These are phyloP conservation scores for Bos javanicus DNA, from an alignment of 2,113 vertebrate species.

Conservation along the genomic window DNA sequence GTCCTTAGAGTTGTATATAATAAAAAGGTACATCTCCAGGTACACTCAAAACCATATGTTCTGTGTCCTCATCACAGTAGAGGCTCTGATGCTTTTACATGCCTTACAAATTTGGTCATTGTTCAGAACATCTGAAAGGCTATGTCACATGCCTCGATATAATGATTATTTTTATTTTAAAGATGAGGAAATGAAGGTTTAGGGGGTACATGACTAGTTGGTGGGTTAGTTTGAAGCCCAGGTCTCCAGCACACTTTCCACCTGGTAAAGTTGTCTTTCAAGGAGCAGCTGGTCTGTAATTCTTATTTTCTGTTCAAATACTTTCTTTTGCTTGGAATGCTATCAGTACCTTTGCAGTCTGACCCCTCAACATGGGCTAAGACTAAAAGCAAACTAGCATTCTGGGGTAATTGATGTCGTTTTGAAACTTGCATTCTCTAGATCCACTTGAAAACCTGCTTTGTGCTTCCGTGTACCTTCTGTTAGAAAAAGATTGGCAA, in stretches of 20 bases:
- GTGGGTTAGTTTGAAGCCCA: neutral
- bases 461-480: constrained; percentile 49
- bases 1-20: neutral
- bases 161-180: neutral
- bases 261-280: neutral
- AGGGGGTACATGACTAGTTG: neutral
- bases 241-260: neutral
- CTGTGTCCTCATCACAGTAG: neutral
- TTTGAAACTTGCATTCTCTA: constrained; percentile 61
- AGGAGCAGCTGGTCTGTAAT: neutral
- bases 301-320: constrained; percentile 4
- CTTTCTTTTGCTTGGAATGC: constrained; percentile 43
- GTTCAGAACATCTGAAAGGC: neutral
- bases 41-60: neutral
- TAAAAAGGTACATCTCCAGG: neutral
- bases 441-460: constrained; percentile 55
- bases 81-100: neutral
- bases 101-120: neutral
- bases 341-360: neutral
- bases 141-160: neutral
- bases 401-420: constrained; percentile 37
- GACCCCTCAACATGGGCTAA: neutral
- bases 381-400: constrained; percentile 32
- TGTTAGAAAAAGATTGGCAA: neutral
- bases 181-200: neutral